phyloP scores from a whole-genome alignment of 2,113 vertebrate species.

The Toxostoma redivivum region DNA sequence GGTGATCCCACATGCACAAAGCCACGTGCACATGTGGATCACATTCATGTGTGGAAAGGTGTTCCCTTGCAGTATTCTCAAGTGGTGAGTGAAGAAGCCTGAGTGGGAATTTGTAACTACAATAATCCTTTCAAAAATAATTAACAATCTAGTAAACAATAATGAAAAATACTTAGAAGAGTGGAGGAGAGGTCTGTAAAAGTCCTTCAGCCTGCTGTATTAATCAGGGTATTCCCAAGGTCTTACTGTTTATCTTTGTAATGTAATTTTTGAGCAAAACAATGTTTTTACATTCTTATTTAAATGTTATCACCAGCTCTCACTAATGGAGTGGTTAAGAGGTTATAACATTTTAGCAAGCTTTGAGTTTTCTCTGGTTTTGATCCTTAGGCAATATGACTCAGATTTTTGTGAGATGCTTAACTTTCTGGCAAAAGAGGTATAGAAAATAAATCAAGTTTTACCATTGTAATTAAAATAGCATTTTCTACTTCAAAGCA shows the following conservation, averaged over 20 bases:
- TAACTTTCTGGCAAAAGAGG: neutral
- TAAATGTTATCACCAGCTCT: neutral
- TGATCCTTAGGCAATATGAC: neutral
- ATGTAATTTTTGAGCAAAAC: neutral
- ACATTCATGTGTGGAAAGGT: neutral
- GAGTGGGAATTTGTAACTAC: neutral
- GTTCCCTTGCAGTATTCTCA: neutral
- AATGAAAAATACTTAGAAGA: neutral
- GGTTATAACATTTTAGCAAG: neutral
- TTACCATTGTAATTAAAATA: neutral
- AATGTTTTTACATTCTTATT: neutral
- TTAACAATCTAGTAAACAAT: neutral
- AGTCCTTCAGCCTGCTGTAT: neutral
- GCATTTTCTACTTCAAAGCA: neutral
- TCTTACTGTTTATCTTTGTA: neutral
- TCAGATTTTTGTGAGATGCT: neutral
- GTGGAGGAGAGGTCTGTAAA: neutral
- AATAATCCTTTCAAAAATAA: slow-evolving; percentile 9
- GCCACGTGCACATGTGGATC: neutral
- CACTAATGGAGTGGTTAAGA: neutral
- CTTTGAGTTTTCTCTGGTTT: neutral
- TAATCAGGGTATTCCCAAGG: neutral
- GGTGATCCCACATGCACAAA: neutral
- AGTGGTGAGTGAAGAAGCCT: neutral
- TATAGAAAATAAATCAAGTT: neutral